Evolutionary conservation across 2,797 vertebrate species (phyloP), one percentile per base, ranked within the genome.

Genomic region (Cirrhinus mrigala): DNA sequence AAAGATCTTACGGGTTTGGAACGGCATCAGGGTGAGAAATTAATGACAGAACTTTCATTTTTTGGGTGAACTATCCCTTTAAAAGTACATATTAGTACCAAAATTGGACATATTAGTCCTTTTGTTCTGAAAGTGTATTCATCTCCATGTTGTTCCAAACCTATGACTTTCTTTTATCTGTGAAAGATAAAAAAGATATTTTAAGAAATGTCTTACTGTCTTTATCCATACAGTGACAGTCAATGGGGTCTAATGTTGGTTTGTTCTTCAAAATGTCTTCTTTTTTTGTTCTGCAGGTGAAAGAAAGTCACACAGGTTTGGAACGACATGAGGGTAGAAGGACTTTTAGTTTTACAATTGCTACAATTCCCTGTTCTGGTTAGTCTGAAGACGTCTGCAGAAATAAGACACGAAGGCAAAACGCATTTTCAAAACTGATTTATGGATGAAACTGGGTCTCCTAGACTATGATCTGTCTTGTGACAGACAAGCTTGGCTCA

Each of bases 351-450:
- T 64, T 64, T 64, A 64, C 60, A 16, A 16, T 24, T 62, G 14
- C 24, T 5, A 37, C 48, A 68, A 52, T 50, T 56, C 29, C 24
- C 54, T 62, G 54, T 27, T 74, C 40, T 37, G 52, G 6, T 60
- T 82, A 27, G 18, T 40, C 15, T 50, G 8, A 20, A 50, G 18
- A 16, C 4, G 1, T 52, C 46, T 64, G 20, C 24, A 62, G 69
- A 46, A 62, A 50, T 78, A 46, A 78, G 22, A 78, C 16, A 44
- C 76, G 27, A 60, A 24, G 1, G 54, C 3, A 76, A 76, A 27
- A 64, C 0, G 11, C 50, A 33, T 54, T 33, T 75, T 77, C 29
- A n/a, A 77, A 58, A 77, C 33, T 77, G 73, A 75, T 29, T 75
- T 54, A 54, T 22, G 10, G 27, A 54, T 52, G 48, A 74, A 74